A percentile compares a stretch with the other conserved stretches of the same genome.
Conservation (phyloP, 2,888 invertebrate genomes). For the Chydorus sphaericus region DNA sequence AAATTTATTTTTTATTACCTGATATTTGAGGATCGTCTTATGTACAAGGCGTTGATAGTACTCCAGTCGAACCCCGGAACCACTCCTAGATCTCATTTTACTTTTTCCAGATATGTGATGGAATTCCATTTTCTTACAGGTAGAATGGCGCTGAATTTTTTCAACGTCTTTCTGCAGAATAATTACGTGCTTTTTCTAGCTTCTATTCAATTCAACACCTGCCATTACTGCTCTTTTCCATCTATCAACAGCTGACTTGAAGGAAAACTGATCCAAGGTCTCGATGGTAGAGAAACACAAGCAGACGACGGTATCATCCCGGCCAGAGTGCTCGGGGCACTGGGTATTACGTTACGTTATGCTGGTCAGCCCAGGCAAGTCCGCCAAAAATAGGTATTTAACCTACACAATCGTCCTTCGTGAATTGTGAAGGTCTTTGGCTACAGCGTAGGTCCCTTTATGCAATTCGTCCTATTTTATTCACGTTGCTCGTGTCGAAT, state of each 20-base stretch:
- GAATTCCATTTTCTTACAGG: not conserved
- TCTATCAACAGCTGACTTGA: not conserved
- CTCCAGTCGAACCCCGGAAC: constrained; percentile 84
- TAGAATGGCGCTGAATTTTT: no score
- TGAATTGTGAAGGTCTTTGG: no score
- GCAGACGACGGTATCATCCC: not conserved
- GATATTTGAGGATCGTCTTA: constrained; percentile 78
- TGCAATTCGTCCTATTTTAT: no score
- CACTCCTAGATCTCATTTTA: constrained; percentile 70
- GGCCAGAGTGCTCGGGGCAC: no score
- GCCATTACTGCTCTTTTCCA: not conserved
- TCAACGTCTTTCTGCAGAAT: no score
- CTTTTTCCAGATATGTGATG: not conserved
- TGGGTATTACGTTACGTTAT: no score
- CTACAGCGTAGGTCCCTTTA: no score
- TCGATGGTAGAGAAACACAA: not conserved
- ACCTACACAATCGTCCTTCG: not conserved
- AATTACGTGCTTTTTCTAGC: no score
- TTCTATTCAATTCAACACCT: not conserved
- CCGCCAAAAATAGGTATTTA: not conserved
- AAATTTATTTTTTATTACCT: constrained; percentile 29
- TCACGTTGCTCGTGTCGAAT: no score
- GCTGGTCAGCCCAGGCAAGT: no score
- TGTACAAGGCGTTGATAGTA: constrained; percentile 91
- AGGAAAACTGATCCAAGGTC: not conserved